Evolutionary conservation across 1,140 invertebrate species (phyloP).

Genomic region (Heterodera carotae): DNA sequence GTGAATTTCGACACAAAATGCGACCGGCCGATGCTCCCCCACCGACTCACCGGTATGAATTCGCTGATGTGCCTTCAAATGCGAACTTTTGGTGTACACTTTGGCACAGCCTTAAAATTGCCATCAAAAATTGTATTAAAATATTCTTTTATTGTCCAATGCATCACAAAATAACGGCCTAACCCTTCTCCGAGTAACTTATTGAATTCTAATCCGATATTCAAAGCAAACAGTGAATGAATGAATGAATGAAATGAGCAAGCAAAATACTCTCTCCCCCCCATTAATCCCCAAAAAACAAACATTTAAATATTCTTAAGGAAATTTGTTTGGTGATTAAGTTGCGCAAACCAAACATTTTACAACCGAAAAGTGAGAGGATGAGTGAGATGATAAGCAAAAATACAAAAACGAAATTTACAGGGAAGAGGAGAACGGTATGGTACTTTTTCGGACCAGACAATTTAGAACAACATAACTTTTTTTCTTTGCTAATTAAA

Average conservation of each 20-base stretch:
- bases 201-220: not conserved
- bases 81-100: constrained; percentile 97
- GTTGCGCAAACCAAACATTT: constrained; percentile 4
- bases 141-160: too few species aligned
- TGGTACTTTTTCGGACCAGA: too few species aligned
- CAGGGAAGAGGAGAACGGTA: too few species aligned
- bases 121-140: too few species aligned
- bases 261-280: too few species aligned
- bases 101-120: constrained; percentile 85
- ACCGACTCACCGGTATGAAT: constrained; percentile 87
- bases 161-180: too few species aligned
- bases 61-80: constrained; percentile 94
- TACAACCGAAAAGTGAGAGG: not conserved
- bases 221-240: constrained; percentile 15
- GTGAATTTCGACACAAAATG: too few species aligned
- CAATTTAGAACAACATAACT: too few species aligned
- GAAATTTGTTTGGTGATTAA: constrained; percentile 11
- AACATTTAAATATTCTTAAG: not conserved
- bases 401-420: not conserved
- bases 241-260: too few species aligned
- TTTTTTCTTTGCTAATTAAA: too few species aligned
- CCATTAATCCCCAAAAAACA: not conserved
- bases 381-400: not conserved
- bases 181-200: too few species aligned
- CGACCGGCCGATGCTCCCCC: too few species aligned